A percentile compares a stretch with the other conserved stretches of the same genome.
Evolutionary conservation across 1,140 invertebrate genomes (phyloP).

Genomic region (Drosophila pachea): DNA sequence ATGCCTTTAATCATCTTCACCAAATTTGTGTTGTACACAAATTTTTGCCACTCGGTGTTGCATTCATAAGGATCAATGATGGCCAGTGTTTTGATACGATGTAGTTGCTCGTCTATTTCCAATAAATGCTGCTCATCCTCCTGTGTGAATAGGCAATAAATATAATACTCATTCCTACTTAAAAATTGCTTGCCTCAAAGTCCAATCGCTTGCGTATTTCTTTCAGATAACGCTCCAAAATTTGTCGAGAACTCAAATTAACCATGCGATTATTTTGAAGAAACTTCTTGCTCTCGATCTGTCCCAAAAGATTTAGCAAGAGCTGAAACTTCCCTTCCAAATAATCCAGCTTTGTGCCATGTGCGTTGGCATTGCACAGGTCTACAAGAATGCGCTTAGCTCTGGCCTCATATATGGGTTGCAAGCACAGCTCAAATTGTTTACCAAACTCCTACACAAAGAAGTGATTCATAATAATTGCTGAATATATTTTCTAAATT

Average conservation of each 20-base stretch:
- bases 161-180: not conserved
- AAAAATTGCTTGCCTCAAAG: conserved; percentile 49
- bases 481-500: not conserved
- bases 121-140: conserved; percentile 60
- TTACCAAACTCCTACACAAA: conserved; percentile 59
- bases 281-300: conserved; percentile 66
- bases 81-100: conserved; percentile 70
- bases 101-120: conserved; percentile 73
- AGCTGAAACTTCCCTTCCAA: conserved; percentile 47
- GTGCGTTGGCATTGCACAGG: conserved; percentile 44
- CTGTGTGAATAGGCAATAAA: conserved; percentile 26
- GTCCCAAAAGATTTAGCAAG: conserved; percentile 48
- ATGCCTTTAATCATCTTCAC: conserved; percentile 55
- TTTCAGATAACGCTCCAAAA: conserved; percentile 58
- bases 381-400: conserved; percentile 69
- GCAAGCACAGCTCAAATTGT: conserved; percentile 73
- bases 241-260: conserved; percentile 65
- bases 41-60: conserved; percentile 76
- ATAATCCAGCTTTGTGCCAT: not conserved
- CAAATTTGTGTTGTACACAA: conserved; percentile 72
- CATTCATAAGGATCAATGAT: conserved; percentile 76
- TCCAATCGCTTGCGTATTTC: conserved; percentile 61
- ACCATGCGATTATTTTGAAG: conserved; percentile 68
- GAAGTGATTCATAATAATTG: not conserved
- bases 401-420: conserved; percentile 74